Conservation (phyloP, 2,113 vertebrate species). For the Heteronetta atricapilla region DNA sequence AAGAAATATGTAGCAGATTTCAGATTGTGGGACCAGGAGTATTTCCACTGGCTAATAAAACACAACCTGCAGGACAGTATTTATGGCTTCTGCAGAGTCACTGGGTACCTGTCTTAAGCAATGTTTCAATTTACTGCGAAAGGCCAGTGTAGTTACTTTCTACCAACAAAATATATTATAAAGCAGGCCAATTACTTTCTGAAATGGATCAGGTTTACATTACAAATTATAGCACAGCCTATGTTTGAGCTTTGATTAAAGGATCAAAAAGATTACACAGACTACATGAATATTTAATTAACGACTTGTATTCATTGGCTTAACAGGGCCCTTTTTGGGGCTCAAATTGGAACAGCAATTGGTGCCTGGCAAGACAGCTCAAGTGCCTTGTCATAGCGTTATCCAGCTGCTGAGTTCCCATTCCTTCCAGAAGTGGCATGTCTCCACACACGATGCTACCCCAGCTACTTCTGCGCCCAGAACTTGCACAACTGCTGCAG, state of each 20-base stretch:
- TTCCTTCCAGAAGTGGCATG: background rate
- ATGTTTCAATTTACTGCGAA: background rate
- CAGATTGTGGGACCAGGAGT: background rate
- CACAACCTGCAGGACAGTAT: background rate
- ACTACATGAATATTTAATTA: background rate
- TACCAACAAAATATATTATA: background rate
- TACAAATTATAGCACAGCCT: background rate
- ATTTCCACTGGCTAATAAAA: background rate
- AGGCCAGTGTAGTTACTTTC: background rate
- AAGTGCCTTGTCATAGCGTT: accelerated
- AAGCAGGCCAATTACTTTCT: background rate
- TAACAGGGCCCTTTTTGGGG: background rate
- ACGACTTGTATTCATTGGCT: background rate
- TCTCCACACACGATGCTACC: background rate
- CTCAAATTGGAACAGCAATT: background rate
- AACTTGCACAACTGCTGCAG: background rate
- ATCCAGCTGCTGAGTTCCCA: background rate
- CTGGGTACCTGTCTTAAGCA: background rate
- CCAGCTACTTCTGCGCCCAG: background rate
- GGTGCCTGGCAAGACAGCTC: background rate
- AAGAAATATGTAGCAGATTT: background rate
- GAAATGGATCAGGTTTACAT: background rate
- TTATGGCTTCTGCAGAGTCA: background rate
- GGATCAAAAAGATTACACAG: background rate
- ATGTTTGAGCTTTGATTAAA: background rate